Evolutionary conservation across 2,888 invertebrate genomes (phyloP).

Genomic region (Cheilosia urbana): DNA sequence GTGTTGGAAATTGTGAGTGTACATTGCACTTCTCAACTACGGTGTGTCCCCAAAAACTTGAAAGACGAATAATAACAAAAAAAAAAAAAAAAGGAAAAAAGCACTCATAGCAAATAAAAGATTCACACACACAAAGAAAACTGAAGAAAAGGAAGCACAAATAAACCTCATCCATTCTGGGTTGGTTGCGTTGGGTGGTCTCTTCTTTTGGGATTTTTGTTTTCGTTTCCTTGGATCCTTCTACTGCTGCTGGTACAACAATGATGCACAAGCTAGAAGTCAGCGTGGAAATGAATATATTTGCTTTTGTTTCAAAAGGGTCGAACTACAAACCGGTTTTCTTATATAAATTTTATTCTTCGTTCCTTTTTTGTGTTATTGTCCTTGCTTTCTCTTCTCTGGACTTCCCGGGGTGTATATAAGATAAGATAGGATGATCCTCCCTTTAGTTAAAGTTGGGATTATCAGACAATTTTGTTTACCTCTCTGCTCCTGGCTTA

Average conservation of each 20-base stretch:
- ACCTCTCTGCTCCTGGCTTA: conserved; percentile 7
- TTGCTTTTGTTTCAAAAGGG: conserved; percentile 44
- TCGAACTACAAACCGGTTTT: conserved; percentile 21
- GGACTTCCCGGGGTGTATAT: background rate
- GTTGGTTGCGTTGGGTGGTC: background rate
- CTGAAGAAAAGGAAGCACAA: conserved; percentile 8
- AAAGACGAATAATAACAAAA: conserved; percentile 8
- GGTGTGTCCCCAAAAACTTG: conserved; percentile 19
- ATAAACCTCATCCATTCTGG: conserved; percentile 28
- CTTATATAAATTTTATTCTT: conserved; percentile 62
- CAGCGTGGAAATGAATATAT: conserved; percentile 51
- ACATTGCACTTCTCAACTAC: conserved; percentile 41
- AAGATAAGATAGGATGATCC: conserved; percentile 39
- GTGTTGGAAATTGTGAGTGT: conserved; percentile 45
- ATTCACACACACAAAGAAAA: conserved; percentile 19
- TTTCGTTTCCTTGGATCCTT: conserved; percentile 14
- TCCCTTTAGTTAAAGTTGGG: conserved; percentile 16
- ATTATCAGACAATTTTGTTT: conserved; percentile 18
- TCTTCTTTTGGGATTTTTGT: conserved; percentile 25
- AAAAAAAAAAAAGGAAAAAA: conserved; percentile 14
- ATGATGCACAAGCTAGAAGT: conserved; percentile 56
- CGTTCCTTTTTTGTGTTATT: conserved; percentile 31
- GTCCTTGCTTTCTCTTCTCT: background rate
- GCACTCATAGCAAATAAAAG: conserved; percentile 28
- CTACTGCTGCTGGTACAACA: conserved; percentile 12